Evolutionary conservation across 2,113 vertebrate species (phyloP).

Genomic region (Rana temporaria): DNA sequence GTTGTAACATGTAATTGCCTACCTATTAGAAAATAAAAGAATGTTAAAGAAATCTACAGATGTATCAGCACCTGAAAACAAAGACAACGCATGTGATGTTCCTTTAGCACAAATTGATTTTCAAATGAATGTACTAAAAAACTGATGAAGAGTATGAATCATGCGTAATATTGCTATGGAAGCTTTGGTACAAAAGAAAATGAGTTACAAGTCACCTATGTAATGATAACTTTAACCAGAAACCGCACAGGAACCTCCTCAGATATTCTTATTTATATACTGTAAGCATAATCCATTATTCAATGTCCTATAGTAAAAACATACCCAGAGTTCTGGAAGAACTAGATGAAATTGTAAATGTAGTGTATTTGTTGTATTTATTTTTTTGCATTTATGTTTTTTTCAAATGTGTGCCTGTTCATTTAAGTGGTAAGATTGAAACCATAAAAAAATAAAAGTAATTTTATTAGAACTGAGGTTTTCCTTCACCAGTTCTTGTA

Average conservation of each 20-base stretch:
- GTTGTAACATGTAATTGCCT: too few species aligned
- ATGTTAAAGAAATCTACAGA: slow-evolving; percentile 78
- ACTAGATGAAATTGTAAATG: too few species aligned
- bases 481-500: too few species aligned
- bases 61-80: slow-evolving; percentile 72
- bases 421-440: too few species aligned
- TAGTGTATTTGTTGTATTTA: not conserved
- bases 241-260: not conserved
- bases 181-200: not conserved
- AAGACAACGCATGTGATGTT: slow-evolving; percentile 71
- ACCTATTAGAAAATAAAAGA: too few species aligned
- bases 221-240: not conserved
- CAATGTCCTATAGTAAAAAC: too few species aligned
- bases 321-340: too few species aligned
- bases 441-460: too few species aligned
- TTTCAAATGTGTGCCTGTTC: not conserved
- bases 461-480: too few species aligned
- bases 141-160: slow-evolving; percentile 17
- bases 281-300: too few species aligned
- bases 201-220: not conserved
- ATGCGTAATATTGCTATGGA: not conserved
- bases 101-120: slow-evolving; percentile 65
- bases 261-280: not conserved
- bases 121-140: slow-evolving; percentile 67
- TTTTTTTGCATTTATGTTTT: not conserved